Conservation (phyloP, 2,888 invertebrate species). For the Alitta virens region DNA sequence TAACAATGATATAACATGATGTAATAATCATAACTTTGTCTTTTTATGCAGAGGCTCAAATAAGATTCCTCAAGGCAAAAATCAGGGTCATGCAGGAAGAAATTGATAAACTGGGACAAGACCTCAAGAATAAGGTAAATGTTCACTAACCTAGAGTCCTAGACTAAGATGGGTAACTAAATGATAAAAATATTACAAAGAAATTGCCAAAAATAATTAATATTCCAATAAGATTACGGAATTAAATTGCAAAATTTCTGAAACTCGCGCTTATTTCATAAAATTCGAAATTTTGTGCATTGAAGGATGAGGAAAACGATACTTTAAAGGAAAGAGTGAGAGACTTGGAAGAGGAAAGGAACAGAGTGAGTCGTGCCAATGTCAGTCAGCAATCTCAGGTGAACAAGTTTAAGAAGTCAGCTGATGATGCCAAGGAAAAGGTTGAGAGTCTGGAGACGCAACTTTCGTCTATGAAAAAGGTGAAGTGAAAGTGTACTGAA, state of each 20-base stretch:
- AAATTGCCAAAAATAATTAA: no score
- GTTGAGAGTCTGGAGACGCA: constrained; percentile 50
- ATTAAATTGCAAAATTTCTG: no score
- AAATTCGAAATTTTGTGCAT: not conserved
- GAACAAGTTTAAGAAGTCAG: constrained; percentile 55
- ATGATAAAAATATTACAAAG: no score
- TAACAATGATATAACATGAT: not conserved
- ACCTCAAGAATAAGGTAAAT: constrained; percentile 32
- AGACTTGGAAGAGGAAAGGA: constrained; percentile 56
- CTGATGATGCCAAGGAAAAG: constrained; percentile 53
- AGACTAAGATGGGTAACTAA: no score
- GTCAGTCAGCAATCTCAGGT: constrained; percentile 52
- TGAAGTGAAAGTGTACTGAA: constrained; percentile 23
- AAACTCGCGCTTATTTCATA: not conserved
- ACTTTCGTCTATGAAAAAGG: constrained; percentile 44
- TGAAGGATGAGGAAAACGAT: constrained; percentile 53
- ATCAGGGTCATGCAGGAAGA: constrained; percentile 57
- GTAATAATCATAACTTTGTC: not conserved
- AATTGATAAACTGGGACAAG: constrained; percentile 47
- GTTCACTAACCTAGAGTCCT: not conserved
- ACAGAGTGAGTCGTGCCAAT: constrained; percentile 46
- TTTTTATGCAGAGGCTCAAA: constrained; percentile 50
- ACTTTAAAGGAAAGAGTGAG: constrained; percentile 44
- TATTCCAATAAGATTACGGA: no score
- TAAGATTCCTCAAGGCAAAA: constrained; percentile 56